A percentile compares a stretch with the other conserved stretches of the same genome.
Evolutionary conservation across 2,113 vertebrate species (phyloP).

Genomic region (Menidia beryllina): DNA sequence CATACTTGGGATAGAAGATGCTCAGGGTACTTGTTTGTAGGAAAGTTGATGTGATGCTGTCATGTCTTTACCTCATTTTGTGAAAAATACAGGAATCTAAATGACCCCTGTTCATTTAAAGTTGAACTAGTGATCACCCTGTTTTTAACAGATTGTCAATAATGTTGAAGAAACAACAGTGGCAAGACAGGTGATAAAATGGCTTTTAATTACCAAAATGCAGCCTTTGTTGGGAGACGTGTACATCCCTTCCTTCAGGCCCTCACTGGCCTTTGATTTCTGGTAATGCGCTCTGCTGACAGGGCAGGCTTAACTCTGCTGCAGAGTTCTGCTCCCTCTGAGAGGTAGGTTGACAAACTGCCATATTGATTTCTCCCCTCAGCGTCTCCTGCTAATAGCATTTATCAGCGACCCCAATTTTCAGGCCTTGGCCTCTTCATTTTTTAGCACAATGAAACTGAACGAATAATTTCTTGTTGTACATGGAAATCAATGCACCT

Average conservation of each 20-base stretch:
- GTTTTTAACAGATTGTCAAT: slow-evolving; percentile 85
- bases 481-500: slow-evolving; percentile 98
- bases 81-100: slow-evolving; percentile 80
- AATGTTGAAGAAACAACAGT: slow-evolving; percentile 82
- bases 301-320: slow-evolving; percentile 86
- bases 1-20: not conserved
- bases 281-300: slow-evolving; percentile 96
- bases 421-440: slow-evolving; percentile 86
- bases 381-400: slow-evolving; percentile 87
- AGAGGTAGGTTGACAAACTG: slow-evolving; percentile 93
- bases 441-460: slow-evolving; percentile 91
- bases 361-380: slow-evolving; percentile 89
- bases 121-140: slow-evolving; percentile 88
- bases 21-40: slow-evolving; percentile 10
- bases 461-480: slow-evolving; percentile 98
- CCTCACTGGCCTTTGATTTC: slow-evolving; percentile 91
- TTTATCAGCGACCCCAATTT: slow-evolving; percentile 91
- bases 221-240: slow-evolving; percentile 81
- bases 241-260: slow-evolving; percentile 79
- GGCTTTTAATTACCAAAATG: slow-evolving; percentile 97
- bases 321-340: slow-evolving; percentile 79
- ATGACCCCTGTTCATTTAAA: slow-evolving; percentile 87
- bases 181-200: slow-evolving; percentile 88
- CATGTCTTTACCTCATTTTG: slow-evolving; percentile 51
- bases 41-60: not conserved